Evolutionary conservation across 2,888 invertebrate species (phyloP).

Genomic region (Pristionchus entomophagus): DNA sequence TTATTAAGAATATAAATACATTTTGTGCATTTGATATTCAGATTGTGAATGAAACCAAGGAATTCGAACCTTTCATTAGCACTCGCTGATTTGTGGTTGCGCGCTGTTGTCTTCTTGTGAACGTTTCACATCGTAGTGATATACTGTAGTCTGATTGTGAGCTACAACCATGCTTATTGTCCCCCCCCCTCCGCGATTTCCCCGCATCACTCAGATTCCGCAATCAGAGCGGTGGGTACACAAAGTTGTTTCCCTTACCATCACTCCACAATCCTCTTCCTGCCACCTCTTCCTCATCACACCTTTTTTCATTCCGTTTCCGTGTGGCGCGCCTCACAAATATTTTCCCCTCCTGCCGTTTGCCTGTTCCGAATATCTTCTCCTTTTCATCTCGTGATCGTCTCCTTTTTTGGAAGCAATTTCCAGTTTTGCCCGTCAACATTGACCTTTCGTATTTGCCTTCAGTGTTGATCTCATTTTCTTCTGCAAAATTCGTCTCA

Average conservation of each 20-base stretch:
- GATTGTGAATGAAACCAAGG: too few species aligned
- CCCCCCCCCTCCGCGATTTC: too few species aligned
- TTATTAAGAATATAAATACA: neutral
- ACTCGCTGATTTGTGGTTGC: too few species aligned
- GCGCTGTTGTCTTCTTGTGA: too few species aligned
- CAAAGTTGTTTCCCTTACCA: neutral
- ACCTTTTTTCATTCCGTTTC: neutral
- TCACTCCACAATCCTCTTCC: neutral
- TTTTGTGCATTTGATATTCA: too few species aligned
- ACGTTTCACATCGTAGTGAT: too few species aligned
- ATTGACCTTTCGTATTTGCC: neutral
- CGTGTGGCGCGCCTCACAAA: neutral
- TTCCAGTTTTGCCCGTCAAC: neutral
- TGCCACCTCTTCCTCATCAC: neutral
- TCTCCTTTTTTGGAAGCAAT: neutral
- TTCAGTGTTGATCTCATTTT: neutral
- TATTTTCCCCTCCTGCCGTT: neutral
- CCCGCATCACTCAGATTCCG: too few species aligned
- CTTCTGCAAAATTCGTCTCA: neutral
- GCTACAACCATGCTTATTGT: too few species aligned
- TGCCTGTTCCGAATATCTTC: slow-evolving; percentile 15
- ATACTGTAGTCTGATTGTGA: too few species aligned
- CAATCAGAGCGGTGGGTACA: too few species aligned
- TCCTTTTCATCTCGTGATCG: neutral
- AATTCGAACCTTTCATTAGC: too few species aligned